phyloP scores from a whole-genome alignment of 2,113 vertebrate species.

The Tonatia bakeri region DNA sequence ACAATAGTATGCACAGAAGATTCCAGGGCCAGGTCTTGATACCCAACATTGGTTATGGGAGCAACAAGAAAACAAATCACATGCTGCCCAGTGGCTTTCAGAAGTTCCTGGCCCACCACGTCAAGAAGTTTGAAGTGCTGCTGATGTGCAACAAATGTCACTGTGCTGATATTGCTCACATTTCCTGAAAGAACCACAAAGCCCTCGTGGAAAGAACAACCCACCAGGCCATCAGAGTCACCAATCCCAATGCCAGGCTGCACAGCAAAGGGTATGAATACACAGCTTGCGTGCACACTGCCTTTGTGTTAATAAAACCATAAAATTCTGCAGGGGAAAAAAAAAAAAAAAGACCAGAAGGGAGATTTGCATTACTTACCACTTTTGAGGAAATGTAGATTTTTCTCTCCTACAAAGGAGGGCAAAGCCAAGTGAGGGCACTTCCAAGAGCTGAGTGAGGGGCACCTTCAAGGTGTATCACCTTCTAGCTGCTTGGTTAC shows the following conservation, averaged over 20 bases:
- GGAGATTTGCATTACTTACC: slow-evolving; percentile 24
- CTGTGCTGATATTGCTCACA: not conserved
- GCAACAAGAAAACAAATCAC: not conserved
- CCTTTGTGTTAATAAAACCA: not conserved
- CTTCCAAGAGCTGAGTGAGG: not conserved
- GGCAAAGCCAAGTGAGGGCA: not conserved
- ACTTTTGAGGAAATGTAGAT: slow-evolving; percentile 17
- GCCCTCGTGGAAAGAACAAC: not conserved
- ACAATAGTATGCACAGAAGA: not conserved
- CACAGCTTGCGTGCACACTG: not conserved
- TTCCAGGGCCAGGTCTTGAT: not conserved
- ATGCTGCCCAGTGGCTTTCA: not conserved
- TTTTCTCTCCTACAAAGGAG: not conserved
- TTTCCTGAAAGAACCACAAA: not conserved
- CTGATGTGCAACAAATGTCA: not conserved
- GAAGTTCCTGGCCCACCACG: not conserved
- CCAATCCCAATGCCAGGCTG: not conserved
- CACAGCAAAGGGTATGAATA: not conserved
- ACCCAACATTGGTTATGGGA: not conserved
- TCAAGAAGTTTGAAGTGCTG: not conserved
- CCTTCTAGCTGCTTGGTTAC: not conserved
- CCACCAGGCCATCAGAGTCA: not conserved
- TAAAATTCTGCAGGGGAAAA: not conserved
- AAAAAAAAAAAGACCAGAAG: not conserved
- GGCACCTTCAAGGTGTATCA: not conserved